phyloP scores from a whole-genome alignment of 1,140 invertebrate species.

The Scaptomyza montana region DNA sequence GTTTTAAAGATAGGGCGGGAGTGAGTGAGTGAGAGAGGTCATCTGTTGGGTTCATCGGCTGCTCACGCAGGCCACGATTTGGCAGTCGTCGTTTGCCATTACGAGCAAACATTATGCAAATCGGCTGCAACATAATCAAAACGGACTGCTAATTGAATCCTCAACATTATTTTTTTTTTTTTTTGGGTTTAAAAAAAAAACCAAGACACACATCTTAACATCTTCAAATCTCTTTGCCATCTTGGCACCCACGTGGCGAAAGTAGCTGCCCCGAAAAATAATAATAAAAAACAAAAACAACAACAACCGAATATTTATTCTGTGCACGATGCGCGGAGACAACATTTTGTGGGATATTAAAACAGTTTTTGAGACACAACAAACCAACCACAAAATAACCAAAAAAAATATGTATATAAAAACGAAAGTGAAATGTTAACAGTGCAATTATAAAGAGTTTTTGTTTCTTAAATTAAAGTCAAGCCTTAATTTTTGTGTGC shows the following conservation, averaged over 20 bases:
- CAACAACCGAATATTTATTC: conserved; percentile 66
- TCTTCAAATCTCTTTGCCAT: not conserved
- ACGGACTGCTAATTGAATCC: conserved; percentile 67
- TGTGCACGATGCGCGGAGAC: conserved; percentile 73
- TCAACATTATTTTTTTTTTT: conserved; percentile 21
- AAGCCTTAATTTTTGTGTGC: conserved; percentile 64
- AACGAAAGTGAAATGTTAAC: conserved; percentile 81
- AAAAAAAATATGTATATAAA: conserved; percentile 19
- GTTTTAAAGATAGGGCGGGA: not conserved
- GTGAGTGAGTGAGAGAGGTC: conserved; percentile 8
- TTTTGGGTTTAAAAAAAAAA: no score
- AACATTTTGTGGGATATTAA: conserved; percentile 58
- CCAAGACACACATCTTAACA: not conserved
- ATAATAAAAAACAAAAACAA: conserved; percentile 20
- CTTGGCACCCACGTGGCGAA: conserved; percentile 72
- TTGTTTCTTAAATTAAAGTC: conserved; percentile 47
- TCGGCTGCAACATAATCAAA: conserved; percentile 47
- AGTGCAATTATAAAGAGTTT: conserved; percentile 81
- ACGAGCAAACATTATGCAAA: no score
- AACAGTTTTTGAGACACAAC: conserved; percentile 48
- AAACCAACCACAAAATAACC: no score
- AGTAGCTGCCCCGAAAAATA: conserved; percentile 41
- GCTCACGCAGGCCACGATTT: conserved; percentile 57
- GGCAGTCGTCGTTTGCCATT: conserved; percentile 20
- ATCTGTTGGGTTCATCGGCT: conserved; percentile 31